Evolutionary conservation across 2,888 invertebrate genomes (phyloP).

Genomic region (Gnatocerus cornutus): DNA sequence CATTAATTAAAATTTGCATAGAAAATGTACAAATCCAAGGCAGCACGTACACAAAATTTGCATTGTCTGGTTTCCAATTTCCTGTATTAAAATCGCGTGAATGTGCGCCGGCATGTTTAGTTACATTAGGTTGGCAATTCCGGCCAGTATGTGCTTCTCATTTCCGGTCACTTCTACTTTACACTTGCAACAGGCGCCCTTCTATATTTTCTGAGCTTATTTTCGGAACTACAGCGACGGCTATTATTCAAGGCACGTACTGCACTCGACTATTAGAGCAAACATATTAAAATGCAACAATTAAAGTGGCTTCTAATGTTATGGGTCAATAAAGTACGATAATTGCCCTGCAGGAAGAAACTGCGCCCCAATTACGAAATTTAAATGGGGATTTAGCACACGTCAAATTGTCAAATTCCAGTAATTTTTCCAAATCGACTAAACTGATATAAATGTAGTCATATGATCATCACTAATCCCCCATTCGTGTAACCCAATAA

Average conservation of each 20-base stretch:
- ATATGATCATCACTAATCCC: no score
- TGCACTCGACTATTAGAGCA: constrained; percentile 63
- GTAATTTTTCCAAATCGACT: no score
- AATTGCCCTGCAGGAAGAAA: no score
- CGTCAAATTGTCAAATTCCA: no score
- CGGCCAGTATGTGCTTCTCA: constrained; percentile 63
- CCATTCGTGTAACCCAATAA: no score
- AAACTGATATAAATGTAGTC: no score
- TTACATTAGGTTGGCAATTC: constrained; percentile 58
- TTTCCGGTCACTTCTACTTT: constrained; percentile 66
- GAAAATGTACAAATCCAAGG: constrained; percentile 48
- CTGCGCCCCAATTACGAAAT: no score
- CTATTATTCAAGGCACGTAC: constrained; percentile 64
- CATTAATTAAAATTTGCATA: constrained; percentile 49
- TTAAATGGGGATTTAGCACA: no score
- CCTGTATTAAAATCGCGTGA: constrained; percentile 63
- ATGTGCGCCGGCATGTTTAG: constrained; percentile 55
- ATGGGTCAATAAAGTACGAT: constrained; percentile 63
- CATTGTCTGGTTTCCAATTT: constrained; percentile 69
- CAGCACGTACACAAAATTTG: constrained; percentile 57
- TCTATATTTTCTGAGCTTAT: constrained; percentile 58
- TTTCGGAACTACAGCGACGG: constrained; percentile 42
- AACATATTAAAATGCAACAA: constrained; percentile 65
- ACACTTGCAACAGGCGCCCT: constrained; percentile 53
- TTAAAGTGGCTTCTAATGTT: constrained; percentile 59